These are phyloP conservation scores for Exaiptasia diaphana DNA, from an alignment of 64 coral and sea anemone genomes.

Conservation along the genomic window DNA sequence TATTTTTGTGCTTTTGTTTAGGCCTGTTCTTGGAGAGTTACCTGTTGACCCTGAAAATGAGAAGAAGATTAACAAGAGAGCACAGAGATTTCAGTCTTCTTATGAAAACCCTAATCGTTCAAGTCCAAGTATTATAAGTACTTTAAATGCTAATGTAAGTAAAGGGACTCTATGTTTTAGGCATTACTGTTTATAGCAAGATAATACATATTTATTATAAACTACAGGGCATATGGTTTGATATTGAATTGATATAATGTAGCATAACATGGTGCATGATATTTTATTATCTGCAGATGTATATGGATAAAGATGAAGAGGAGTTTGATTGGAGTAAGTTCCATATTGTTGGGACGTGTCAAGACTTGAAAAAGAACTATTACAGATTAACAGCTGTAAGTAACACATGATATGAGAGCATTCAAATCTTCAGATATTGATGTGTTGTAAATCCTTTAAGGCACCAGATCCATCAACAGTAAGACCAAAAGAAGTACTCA, in stretches of 20 bases:
- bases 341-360: constrained; percentile 87
- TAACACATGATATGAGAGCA: neutral
- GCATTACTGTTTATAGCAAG: neutral
- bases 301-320: constrained; percentile 73
- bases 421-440: too few species aligned
- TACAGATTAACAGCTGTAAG: constrained; percentile 88
- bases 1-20: constrained; percentile 7
- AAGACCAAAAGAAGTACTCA: constrained; percentile 73
- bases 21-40: neutral
- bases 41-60: constrained; percentile 67
- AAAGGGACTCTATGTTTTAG: too few species aligned
- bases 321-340: constrained; percentile 94
- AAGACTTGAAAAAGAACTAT: constrained; percentile 83
- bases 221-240: neutral
- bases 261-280: too few species aligned
- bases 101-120: constrained; percentile 27
- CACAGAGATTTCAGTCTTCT: constrained; percentile 77
- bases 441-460: constrained; percentile 1
- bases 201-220: neutral
- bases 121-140: constrained; percentile 75
- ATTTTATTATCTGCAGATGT: neutral
- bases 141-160: constrained; percentile 83
- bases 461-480: constrained; percentile 96
- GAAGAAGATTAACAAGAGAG: constrained; percentile 82
- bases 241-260: neutral